A percentile compares a stretch with the other conserved stretches of the same genome.
Conservation (phyloP, 2,888 invertebrate genomes). For the Epirrita christyi region DNA sequence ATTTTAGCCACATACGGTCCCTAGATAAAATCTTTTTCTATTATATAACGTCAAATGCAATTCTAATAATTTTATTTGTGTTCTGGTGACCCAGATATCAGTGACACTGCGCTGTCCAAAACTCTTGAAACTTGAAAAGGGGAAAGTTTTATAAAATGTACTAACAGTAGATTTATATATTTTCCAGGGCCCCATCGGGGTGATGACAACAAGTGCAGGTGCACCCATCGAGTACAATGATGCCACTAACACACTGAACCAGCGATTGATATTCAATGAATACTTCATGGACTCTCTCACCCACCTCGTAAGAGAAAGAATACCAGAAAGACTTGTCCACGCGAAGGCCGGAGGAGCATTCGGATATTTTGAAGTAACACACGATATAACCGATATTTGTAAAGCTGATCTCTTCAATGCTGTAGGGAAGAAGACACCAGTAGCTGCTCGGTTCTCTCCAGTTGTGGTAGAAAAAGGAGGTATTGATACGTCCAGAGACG, state of each 20-base stretch:
- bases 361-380: slow-evolving; percentile 93
- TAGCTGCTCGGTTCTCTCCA: slow-evolving; percentile 92
- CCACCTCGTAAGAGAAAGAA: slow-evolving; percentile 93
- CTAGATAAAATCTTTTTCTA: no score
- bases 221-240: slow-evolving; percentile 89
- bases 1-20: no score
- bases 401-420: slow-evolving; percentile 90
- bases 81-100: no score
- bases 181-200: slow-evolving; percentile 76
- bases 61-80: no score
- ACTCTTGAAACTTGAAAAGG: no score
- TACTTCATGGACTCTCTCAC: slow-evolving; percentile 89
- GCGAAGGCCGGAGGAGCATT: slow-evolving; percentile 97
- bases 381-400: slow-evolving; percentile 90
- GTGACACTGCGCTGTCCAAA: no score
- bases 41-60: no score
- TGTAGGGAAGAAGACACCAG: slow-evolving; percentile 90
- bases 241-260: slow-evolving; percentile 89
- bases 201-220: slow-evolving; percentile 90
- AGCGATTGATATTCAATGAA: slow-evolving; percentile 91
- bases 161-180: neutral
- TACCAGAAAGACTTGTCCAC: slow-evolving; percentile 96
- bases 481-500: slow-evolving; percentile 93
- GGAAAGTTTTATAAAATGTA: no score
- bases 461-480: slow-evolving; percentile 94